These are phyloP conservation scores for Acanthoscelides obtectus DNA, from an alignment of 2,888 invertebrate species.

Conservation along the genomic window DNA sequence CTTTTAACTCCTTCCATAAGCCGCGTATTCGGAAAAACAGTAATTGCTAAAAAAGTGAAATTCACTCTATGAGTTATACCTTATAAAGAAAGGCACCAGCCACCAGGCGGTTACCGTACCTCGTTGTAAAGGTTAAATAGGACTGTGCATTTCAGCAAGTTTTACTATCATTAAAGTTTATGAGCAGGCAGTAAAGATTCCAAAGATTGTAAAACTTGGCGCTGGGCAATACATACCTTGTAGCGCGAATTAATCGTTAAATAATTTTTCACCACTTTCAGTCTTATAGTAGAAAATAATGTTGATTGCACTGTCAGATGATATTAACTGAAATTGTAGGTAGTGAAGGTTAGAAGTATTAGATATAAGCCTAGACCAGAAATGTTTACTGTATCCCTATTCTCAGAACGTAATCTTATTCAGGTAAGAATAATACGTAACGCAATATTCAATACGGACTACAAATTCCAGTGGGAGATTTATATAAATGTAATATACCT, in stretches of 20 bases:
- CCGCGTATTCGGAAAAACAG: neutral
- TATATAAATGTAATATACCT: too few relatives aligned
- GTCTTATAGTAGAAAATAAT: neutral
- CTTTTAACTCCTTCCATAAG: too few relatives aligned
- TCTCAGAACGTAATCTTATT: too few relatives aligned
- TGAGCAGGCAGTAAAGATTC: neutral
- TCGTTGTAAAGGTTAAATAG: neutral
- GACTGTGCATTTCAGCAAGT: neutral
- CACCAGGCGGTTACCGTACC: neutral
- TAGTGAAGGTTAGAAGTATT: neutral
- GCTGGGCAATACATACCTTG: neutral
- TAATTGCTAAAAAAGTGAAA: neutral
- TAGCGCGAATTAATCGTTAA: neutral
- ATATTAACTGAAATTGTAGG: neutral
- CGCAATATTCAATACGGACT: too few relatives aligned
- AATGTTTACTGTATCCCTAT: too few relatives aligned
- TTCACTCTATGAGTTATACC: neutral
- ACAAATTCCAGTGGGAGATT: too few relatives aligned
- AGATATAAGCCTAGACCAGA: too few relatives aligned
- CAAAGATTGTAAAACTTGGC: neutral
- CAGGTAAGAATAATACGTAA: too few relatives aligned
- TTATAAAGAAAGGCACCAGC: neutral
- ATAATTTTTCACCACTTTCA: neutral
- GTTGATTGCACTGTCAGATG: neutral
- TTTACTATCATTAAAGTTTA: neutral